These are phyloP conservation scores for Thelaira solivaga DNA, from an alignment of 2,888 invertebrate genomes.

Conservation along the genomic window DNA sequence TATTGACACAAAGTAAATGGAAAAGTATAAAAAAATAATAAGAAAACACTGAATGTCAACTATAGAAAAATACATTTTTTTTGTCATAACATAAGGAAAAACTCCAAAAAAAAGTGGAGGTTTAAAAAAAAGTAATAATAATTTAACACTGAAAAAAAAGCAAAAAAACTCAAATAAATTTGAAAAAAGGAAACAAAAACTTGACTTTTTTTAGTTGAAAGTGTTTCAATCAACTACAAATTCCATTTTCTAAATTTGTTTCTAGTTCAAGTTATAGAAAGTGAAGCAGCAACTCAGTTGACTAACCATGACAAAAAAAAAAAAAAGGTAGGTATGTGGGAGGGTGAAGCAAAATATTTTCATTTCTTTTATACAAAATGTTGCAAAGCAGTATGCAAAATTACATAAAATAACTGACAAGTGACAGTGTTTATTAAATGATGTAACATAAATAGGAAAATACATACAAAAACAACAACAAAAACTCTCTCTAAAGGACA, in stretches of 20 bases:
- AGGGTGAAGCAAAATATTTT: not conserved
- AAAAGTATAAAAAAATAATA: constrained; percentile 3
- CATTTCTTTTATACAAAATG: not conserved
- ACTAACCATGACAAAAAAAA: not conserved
- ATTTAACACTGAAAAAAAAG: too few species aligned
- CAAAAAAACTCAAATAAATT: not conserved
- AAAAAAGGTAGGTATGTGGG: not conserved
- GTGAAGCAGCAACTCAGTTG: not conserved
- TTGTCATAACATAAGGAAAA: too few species aligned
- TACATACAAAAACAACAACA: not conserved
- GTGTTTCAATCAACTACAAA: not conserved
- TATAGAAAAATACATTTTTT: too few species aligned
- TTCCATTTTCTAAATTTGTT: not conserved
- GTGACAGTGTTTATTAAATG: constrained; percentile 62
- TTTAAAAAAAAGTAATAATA: too few species aligned
- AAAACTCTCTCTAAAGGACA: not conserved
- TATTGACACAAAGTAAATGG: constrained; percentile 13
- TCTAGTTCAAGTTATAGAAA: not conserved
- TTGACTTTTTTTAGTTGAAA: not conserved
- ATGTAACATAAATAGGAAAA: constrained; percentile 24
- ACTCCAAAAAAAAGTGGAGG: too few species aligned
- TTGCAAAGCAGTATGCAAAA: not conserved
- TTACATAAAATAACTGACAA: constrained; percentile 50
- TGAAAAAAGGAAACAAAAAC: too few species aligned
- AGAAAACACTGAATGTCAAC: too few species aligned